A percentile compares a stretch with the other conserved stretches of the same genome.
Conservation (phyloP, 2,797 vertebrate species). For the Phrynocephalus vlangalii region DNA sequence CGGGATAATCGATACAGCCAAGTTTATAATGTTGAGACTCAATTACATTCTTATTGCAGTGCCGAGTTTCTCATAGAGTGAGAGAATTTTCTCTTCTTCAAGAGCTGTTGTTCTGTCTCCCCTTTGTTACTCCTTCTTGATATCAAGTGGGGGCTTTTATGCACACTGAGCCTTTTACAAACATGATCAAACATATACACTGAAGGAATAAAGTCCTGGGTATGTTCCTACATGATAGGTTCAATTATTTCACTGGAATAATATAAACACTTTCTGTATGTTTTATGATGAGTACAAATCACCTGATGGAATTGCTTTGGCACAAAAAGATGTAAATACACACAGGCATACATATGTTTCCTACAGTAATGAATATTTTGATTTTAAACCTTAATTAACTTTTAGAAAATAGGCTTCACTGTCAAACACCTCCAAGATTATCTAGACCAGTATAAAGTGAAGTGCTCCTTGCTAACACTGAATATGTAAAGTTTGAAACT, state of each 20-base stretch:
- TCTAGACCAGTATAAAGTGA: neutral
- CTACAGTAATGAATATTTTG: neutral
- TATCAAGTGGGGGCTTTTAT: neutral
- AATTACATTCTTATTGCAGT: neutral
- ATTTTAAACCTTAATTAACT: neutral
- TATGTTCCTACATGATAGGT: neutral
- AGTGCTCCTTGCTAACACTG: neutral
- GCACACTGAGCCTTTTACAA: neutral
- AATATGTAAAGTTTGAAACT: neutral
- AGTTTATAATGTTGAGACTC: neutral
- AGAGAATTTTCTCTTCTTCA: neutral
- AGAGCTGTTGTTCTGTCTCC: neutral
- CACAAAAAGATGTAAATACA: neutral
- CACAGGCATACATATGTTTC: neutral
- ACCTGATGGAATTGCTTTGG: neutral
- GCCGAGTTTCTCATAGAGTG: neutral
- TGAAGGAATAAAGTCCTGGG: neutral
- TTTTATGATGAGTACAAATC: neutral
- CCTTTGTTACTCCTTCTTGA: neutral
- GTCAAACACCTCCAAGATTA: neutral
- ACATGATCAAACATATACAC: neutral
- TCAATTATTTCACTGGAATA: neutral
- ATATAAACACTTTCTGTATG: neutral
- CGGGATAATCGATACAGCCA: neutral
- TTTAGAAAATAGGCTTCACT: neutral